Base-by-base conservation (phyloP, 2,797 vertebrate species). In the Epinephelus awoara region DNA sequence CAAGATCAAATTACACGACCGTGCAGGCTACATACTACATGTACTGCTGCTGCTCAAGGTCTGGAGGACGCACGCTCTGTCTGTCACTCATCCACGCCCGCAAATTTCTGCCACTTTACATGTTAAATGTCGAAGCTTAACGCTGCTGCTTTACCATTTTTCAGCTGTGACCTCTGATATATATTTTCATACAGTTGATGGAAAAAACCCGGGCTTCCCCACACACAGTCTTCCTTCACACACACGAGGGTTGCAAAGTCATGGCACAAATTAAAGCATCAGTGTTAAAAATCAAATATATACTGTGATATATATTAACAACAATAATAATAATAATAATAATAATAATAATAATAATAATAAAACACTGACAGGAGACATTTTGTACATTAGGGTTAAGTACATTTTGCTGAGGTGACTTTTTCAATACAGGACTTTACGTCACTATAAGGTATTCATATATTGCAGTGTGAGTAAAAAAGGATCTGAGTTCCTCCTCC, bases 1-100 rank as follows among this genome's bases (percentile, higher is more conserved):
- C 44, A 12, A 42, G 11, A 62, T 76, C 89, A 66, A 23, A 85
- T 88, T 72, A 85, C 82, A 76, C 63, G 2, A 4, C 13, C 2
- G 40, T 34, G 82, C 52, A 42, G 17, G 59, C 69, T 50, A 15
- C 76, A 34, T 4, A 3, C 61, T 13, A 51, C 82, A 80, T 40
- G 81, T 38, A 12, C 50, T 14, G 46, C 47, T 19, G 75, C 79
- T 86, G 75, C 79, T 86, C 78, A 72, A 78, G 76, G 74, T 79
- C 75, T 50, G 61, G 63, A 78, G 82, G 84, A 85, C 75, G 12
- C 82, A 42, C 15, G 77, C 55, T 77, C 71, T 12, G 25, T 11
- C 79, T 64, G 65, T 59, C 79, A 50, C 56, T 64, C 67, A 49
- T 6, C 65, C 47, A 15, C 47, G 3, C 61, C 75, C 29, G 46